phyloP scores from a whole-genome alignment of 1,140 invertebrate species.

The Zelostemma sp. region DNA sequence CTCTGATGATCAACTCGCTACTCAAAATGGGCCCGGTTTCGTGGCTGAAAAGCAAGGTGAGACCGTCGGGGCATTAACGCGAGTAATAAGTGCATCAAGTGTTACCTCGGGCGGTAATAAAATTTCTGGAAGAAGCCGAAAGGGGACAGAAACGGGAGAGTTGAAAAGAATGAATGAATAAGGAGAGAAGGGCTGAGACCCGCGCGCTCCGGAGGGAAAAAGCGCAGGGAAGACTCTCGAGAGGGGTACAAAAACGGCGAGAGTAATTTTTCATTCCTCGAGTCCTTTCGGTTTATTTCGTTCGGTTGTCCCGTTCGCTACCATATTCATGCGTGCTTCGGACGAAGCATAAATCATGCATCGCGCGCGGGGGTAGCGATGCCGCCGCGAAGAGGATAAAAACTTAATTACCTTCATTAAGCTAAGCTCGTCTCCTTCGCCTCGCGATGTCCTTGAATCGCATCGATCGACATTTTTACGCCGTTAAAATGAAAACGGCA shows the following conservation, averaged over 20 bases:
- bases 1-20: conserved; percentile 43
- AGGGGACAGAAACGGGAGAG: conserved; percentile 2
- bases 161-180: conserved; percentile 20
- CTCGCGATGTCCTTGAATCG: conserved; percentile 22
- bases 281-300: conserved; percentile 59
- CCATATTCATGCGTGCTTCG: conserved; percentile 55
- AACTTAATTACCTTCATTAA: conserved; percentile 71
- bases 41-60: conserved; percentile 21
- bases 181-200: conserved; percentile 12
- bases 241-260: conserved; percentile 51
- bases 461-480: neutral
- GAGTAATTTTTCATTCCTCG: conserved; percentile 65
- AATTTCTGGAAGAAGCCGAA: conserved; percentile 55
- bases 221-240: conserved; percentile 24
- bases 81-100: conserved; percentile 54
- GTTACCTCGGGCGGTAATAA: conserved; percentile 56
- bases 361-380: conserved; percentile 53
- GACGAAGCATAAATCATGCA: conserved; percentile 65
- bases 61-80: conserved; percentile 36
- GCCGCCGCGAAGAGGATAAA: conserved; percentile 60
- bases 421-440: conserved; percentile 50
- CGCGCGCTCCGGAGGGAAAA: conserved; percentile 23
- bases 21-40: conserved; percentile 33
- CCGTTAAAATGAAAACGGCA: conserved; percentile 11
- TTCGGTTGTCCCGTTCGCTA: conserved; percentile 52